Conservation (phyloP, 2,888 invertebrate genomes). For the Diadegma fenestrale region DNA sequence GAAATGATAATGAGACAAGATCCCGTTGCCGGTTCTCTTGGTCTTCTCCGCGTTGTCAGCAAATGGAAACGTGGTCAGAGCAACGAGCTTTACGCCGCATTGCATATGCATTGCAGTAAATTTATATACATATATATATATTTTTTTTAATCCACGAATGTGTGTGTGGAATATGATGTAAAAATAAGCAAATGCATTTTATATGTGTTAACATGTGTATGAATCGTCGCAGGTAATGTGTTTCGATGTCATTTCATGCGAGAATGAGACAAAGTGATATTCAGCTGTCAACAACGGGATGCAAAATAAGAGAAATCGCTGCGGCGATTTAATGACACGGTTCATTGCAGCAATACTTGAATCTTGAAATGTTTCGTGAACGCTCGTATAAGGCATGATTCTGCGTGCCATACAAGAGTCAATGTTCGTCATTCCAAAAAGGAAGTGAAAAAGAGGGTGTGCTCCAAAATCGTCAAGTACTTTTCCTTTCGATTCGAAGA, state of each 20-base stretch:
- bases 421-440: neutral
- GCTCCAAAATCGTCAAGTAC: neutral
- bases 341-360: neutral
- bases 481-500: neutral
- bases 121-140: neutral
- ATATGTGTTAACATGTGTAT: neutral
- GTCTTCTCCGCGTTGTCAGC: slow-evolving; percentile 41
- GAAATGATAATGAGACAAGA: slow-evolving; percentile 66
- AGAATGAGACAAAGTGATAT: slow-evolving; percentile 44
- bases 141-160: too few species aligned
- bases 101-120: neutral
- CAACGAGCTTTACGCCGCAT: slow-evolving; percentile 14
- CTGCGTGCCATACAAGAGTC: neutral
- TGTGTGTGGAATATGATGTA: neutral
- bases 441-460: neutral
- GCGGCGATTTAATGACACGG: slow-evolving; percentile 16
- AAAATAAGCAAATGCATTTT: neutral
- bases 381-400: neutral
- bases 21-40: slow-evolving; percentile 47
- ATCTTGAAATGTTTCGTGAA: neutral
- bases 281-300: slow-evolving; percentile 42
- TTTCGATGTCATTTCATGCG: slow-evolving; percentile 36
- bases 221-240: neutral
- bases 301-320: slow-evolving; percentile 32
- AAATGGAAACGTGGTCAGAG: slow-evolving; percentile 56